These are phyloP conservation scores for Calliopsis andreniformis DNA, from an alignment of 1,140 invertebrate genomes.

Conservation along the genomic window DNA sequence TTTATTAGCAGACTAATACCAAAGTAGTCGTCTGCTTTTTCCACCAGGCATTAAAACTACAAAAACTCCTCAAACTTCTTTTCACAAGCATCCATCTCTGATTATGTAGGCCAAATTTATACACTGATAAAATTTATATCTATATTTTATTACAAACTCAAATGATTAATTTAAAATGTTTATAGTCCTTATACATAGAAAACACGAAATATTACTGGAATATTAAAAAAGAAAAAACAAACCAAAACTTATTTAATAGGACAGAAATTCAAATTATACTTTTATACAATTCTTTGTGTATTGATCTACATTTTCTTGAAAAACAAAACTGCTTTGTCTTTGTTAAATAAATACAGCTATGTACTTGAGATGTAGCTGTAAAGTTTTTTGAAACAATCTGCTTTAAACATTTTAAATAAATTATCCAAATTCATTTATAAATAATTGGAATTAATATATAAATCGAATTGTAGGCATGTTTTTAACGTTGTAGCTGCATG, in stretches of 20 bases:
- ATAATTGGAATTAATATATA: constrained; percentile 30
- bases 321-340: constrained; percentile 1
- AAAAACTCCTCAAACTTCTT: constrained; percentile 26
- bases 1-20: constrained; percentile 27
- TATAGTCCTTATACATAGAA: constrained; percentile 7
- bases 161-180: constrained; percentile 6
- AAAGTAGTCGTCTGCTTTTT: constrained; percentile 10
- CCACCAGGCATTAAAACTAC: constrained; percentile 9
- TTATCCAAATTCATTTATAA: constrained; percentile 48
- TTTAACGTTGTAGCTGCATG: constrained; percentile 32
- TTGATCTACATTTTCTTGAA: not conserved
- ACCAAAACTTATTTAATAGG: not conserved
- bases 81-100: not conserved
- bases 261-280: constrained; percentile 23
- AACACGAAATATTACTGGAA: constrained; percentile 3
- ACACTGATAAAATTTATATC: constrained; percentile 6
- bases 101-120: constrained; percentile 38
- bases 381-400: constrained; percentile 57
- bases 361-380: constrained; percentile 31
- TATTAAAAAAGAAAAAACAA: constrained; percentile 18
- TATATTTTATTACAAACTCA: constrained; percentile 29
- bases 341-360: constrained; percentile 14
- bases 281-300: not conserved
- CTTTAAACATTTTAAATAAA: constrained; percentile 58
- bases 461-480: constrained; percentile 32